A percentile compares a stretch with the other conserved stretches of the same genome.
Evolutionary conservation across 1,140 invertebrate species (phyloP).

Genomic region (Pseudomyrmex sp.): DNA sequence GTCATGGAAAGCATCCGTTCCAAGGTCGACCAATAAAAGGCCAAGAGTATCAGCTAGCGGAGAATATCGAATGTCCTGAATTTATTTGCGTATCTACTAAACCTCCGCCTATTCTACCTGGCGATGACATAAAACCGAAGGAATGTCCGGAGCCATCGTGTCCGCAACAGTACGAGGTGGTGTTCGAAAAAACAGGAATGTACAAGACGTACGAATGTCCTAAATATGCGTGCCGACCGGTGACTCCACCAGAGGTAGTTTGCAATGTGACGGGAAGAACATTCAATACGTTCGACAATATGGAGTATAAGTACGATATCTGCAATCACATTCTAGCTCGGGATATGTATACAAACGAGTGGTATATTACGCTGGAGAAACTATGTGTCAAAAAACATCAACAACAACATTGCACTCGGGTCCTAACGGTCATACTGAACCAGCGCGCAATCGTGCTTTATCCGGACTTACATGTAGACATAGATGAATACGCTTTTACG

Average conservation of each 20-base stretch:
- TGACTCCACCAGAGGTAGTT: conserved; percentile 86
- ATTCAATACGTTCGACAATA: conserved; percentile 92
- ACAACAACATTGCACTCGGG: conserved; percentile 83
- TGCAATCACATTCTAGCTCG: conserved; percentile 92
- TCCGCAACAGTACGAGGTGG: conserved; percentile 85
- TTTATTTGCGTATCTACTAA: conserved; percentile 85
- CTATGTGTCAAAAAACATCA: conserved; percentile 84
- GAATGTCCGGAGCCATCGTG: conserved; percentile 86
- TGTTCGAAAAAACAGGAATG: conserved; percentile 76
- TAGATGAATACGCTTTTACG: conserved; percentile 88
- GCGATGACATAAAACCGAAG: conserved; percentile 71
- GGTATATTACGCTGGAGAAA: conserved; percentile 85
- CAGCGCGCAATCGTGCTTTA: conserved; percentile 87
- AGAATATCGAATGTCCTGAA: conserved; percentile 81
- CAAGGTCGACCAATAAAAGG: neutral
- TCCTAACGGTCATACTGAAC: conserved; percentile 87
- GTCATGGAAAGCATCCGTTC: conserved; percentile 22
- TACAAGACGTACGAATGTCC: conserved; percentile 77
- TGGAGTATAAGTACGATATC: conserved; percentile 91
- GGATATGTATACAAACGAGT: conserved; percentile 84
- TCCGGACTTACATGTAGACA: conserved; percentile 88
- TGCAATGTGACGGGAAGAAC: conserved; percentile 91
- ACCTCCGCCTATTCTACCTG: conserved; percentile 76
- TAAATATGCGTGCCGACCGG: conserved; percentile 88
- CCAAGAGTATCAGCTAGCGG: neutral